Conservation (phyloP, 2,797 vertebrate genomes). For the Schizothorax lantsangensis region DNA sequence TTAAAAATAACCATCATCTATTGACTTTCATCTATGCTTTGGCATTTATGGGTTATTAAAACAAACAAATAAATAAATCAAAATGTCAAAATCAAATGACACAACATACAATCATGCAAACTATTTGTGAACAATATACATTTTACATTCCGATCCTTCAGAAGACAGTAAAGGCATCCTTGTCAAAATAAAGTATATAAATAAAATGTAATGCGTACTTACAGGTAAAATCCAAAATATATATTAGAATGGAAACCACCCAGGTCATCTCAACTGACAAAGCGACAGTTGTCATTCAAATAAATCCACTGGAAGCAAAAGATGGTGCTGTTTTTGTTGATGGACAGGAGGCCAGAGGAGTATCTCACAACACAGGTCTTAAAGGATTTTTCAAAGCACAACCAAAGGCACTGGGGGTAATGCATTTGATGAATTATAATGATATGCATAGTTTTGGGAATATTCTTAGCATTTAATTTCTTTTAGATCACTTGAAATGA, state of each 20-base stretch:
- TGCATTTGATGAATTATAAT: background rate
- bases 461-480: background rate
- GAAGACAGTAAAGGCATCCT: too few relatives aligned
- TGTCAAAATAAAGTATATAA: background rate
- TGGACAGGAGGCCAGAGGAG: background rate
- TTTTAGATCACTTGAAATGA: background rate
- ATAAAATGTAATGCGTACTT: background rate
- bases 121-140: background rate
- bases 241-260: background rate
- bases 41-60: background rate
- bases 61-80: too few relatives aligned
- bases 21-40: background rate
- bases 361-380: background rate
- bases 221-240: background rate
- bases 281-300: background rate
- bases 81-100: too few relatives aligned
- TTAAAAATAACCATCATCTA: background rate
- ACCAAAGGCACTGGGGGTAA: constrained; percentile 15
- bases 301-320: background rate
- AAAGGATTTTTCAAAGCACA: background rate
- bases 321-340: background rate
- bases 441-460: background rate
- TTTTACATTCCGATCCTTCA: too few relatives aligned
- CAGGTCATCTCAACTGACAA: background rate
- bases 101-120: background rate